Base-by-base conservation (phyloP, 2,113 vertebrate genomes). In the Formicarius rufipectus region DNA sequence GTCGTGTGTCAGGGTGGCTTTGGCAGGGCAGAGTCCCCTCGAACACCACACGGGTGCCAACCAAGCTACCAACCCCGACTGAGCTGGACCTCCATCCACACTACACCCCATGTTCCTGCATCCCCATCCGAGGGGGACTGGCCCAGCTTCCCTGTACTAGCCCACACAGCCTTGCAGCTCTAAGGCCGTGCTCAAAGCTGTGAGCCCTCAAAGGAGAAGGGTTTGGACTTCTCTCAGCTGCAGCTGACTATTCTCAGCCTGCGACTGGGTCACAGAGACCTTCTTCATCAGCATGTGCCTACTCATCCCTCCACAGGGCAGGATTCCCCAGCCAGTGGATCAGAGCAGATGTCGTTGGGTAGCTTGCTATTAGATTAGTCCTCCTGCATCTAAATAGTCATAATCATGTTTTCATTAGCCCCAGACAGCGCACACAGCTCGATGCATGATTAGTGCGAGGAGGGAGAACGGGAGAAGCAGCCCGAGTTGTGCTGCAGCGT, bases 331-430 rank as follows among this genome's bases (percentile, higher is more conserved):
- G 80, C 86, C 83, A 42, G 19, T 11, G 76, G 92, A 72, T 93
- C 88, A 10, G 71, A 96, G 91, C 95, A 95, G 95, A 91, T 93
- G 95, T 79, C n/a, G 40, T 92, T 81, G 72, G 84, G 96, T 84
- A 39, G 14, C 71, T 93, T 27, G 64, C 93, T 93, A 94, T 97
- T 84, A 89, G 96, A 97, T 96, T 96, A 97, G 90, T 77, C 95
- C 93, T 96, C 75, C 93, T 82, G 87, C 90, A 95, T 93, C 96
- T 95, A 87, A 96, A 95, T 24, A 63, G 91, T 81, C 76, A 40
- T 96, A 78, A 96, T 97, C 90, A 52, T 63, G 96, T 96, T 98
- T 97, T 96, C 95, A 94, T 96, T 89, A 96, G 95, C 84, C 96
- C 95, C 93, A 93, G 97, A 86, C 95, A 87, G 96, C 44, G 91